Percentiles rank a stretch among this genome's conserved stretches.
Evolutionary conservation across 2,113 vertebrate genomes (phyloP).

Genomic region (Antechinus stuartii): DNA sequence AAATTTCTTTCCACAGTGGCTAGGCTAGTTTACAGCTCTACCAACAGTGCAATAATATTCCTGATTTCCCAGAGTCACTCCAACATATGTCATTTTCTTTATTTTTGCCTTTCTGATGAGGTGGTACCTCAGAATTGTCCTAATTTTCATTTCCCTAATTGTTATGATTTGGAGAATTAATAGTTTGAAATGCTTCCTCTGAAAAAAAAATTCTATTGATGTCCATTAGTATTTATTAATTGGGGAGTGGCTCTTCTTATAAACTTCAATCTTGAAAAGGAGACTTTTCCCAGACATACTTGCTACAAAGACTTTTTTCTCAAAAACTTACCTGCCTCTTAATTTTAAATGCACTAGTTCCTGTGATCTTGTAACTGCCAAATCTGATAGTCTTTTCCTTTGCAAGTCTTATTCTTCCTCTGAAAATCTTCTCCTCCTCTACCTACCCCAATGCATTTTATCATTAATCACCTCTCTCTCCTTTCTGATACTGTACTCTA

Average conservation of each 20-base stretch:
- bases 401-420: too few species aligned
- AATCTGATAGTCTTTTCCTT: not conserved
- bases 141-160: not conserved
- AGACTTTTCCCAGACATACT: not conserved
- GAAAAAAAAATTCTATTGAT: not conserved
- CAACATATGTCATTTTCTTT: not conserved
- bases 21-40: not conserved
- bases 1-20: not conserved
- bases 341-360: not conserved
- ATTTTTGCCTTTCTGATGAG: not conserved
- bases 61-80: not conserved
- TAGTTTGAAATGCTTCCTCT: not conserved
- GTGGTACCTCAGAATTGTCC: not conserved
- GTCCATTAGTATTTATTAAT: not conserved
- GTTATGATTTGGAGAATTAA: not conserved
- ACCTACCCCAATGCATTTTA: not conserved
- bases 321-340: not conserved
- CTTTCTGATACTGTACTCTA: too few species aligned
- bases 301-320: not conserved
- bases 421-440: not conserved
- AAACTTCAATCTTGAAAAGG: not conserved
- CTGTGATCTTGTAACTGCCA: not conserved
- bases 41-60: not conserved
- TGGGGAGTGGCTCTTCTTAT: not conserved
- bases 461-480: not conserved